Percentiles rank a stretch among this genome's conserved stretches.
These are phyloP conservation scores for Epistrophe grossulariae DNA, from an alignment of 2,888 invertebrate species.

Conservation along the genomic window DNA sequence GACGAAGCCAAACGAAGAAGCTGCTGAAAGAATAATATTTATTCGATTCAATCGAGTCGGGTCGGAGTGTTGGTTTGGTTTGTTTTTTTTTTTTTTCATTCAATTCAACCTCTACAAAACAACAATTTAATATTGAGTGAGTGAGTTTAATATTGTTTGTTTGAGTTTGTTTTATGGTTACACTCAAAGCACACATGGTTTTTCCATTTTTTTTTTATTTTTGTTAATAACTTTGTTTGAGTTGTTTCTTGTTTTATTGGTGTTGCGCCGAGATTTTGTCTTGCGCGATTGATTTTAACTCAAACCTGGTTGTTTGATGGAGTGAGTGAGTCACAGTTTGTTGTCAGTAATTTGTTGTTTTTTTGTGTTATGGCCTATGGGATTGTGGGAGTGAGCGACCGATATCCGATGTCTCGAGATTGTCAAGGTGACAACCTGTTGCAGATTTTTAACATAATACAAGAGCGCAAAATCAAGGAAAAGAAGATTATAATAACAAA, in stretches of 20 bases:
- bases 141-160: background rate
- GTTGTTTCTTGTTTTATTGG: background rate
- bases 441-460: slow-evolving; percentile 40
- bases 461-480: slow-evolving; percentile 64
- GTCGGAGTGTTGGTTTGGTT: background rate
- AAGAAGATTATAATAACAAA: background rate
- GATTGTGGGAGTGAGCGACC: slow-evolving; percentile 58
- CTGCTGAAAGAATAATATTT: slow-evolving; percentile 18
- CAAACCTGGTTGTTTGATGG: slow-evolving; percentile 54
- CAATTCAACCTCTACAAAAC: background rate
- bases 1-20: background rate
- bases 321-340: background rate
- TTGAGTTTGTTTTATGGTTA: slow-evolving; percentile 5
- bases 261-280: slow-evolving; percentile 40
- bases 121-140: background rate
- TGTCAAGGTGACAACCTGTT: slow-evolving; percentile 76
- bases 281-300: slow-evolving; percentile 56
- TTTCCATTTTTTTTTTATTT: background rate
- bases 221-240: background rate
- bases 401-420: slow-evolving; percentile 35
- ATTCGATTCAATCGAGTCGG: slow-evolving; percentile 19
- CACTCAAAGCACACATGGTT: slow-evolving; percentile 33
- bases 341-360: background rate
- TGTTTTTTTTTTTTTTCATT: background rate
- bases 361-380: background rate